These are phyloP conservation scores for Dipodomys merriami DNA, from an alignment of 2,113 vertebrate genomes.

Conservation along the genomic window DNA sequence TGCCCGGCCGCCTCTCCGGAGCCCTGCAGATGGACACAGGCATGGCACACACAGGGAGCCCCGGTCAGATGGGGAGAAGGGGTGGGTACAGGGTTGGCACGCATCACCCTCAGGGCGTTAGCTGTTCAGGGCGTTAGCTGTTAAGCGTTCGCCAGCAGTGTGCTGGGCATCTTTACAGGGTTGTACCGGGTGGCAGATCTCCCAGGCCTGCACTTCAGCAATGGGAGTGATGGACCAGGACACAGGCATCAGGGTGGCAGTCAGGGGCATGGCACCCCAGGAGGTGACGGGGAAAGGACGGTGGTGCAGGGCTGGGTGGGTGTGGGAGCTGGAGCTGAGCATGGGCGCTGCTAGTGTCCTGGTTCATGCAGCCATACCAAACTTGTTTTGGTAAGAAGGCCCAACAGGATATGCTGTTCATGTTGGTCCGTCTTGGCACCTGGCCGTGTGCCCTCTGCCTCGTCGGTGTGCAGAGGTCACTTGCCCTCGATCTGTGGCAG, in stretches of 20 bases:
- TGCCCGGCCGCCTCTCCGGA: background rate
- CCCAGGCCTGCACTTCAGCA: background rate
- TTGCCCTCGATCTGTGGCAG: too few relatives aligned
- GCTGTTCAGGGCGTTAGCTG: too few relatives aligned
- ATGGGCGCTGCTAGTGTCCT: too few relatives aligned
- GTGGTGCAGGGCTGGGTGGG: accelerated
- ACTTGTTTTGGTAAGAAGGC: too few relatives aligned
- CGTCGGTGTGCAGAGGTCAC: background rate
- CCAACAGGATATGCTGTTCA: background rate
- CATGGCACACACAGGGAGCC: too few relatives aligned
- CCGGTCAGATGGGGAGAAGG: background rate
- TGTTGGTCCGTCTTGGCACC: accelerated
- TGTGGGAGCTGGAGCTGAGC: background rate
- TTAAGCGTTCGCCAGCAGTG: background rate
- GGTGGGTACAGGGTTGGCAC: too few relatives aligned
- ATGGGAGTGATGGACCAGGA: too few relatives aligned
- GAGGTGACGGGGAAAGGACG: background rate
- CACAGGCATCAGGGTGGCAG: background rate
- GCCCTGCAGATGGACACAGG: background rate
- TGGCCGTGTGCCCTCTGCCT: background rate
- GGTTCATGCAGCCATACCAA: background rate
- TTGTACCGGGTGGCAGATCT: too few relatives aligned
- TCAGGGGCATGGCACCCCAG: background rate
- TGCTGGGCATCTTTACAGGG: too few relatives aligned
- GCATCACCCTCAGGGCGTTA: too few relatives aligned